Conservation (phyloP, 2,888 invertebrate genomes). For the Xestia xanthographa region DNA sequence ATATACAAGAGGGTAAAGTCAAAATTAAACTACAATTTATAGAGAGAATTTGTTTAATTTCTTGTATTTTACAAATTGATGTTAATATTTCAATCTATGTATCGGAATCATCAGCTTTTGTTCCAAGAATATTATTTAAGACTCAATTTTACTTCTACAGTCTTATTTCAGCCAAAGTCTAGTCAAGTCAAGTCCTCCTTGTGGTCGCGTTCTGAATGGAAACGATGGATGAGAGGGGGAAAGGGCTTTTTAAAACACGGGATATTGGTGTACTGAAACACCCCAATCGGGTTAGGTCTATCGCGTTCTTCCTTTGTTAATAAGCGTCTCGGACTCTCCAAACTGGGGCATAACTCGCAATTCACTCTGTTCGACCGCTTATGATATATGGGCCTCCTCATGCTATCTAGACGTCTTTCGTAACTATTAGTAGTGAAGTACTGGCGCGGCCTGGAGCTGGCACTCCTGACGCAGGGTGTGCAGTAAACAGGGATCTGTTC, state of each 20-base stretch:
- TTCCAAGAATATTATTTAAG: slow-evolving; percentile 8
- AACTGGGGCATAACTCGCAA: slow-evolving; percentile 55
- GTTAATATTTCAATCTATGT: slow-evolving; percentile 35
- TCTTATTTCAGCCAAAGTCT: too few species aligned
- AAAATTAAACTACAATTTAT: slow-evolving; percentile 65
- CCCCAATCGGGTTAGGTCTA: slow-evolving; percentile 66
- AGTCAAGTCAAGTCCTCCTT: slow-evolving; percentile 1
- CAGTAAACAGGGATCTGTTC: slow-evolving; percentile 16
- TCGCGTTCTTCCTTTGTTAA: slow-evolving; percentile 70
- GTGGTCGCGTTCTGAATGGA: not conserved
- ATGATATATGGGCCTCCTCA: slow-evolving; percentile 46
- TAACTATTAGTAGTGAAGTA: slow-evolving; percentile 10
- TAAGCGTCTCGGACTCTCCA: slow-evolving; percentile 67
- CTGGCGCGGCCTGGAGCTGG: not conserved
- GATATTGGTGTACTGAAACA: slow-evolving; percentile 67
- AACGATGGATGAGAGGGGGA: slow-evolving; percentile 47
- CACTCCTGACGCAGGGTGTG: slow-evolving; percentile 19
- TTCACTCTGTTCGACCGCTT: slow-evolving; percentile 28
- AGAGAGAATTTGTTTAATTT: slow-evolving; percentile 59
- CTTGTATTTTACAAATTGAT: slow-evolving; percentile 24
- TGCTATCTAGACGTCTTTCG: slow-evolving; percentile 23
- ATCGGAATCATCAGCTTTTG: slow-evolving; percentile 44
- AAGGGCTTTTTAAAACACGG: slow-evolving; percentile 71
- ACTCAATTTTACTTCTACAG: not conserved
- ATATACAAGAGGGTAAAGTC: slow-evolving; percentile 10